Conservation (phyloP, 2,888 invertebrate species). For the Gymnocheta viridis region DNA sequence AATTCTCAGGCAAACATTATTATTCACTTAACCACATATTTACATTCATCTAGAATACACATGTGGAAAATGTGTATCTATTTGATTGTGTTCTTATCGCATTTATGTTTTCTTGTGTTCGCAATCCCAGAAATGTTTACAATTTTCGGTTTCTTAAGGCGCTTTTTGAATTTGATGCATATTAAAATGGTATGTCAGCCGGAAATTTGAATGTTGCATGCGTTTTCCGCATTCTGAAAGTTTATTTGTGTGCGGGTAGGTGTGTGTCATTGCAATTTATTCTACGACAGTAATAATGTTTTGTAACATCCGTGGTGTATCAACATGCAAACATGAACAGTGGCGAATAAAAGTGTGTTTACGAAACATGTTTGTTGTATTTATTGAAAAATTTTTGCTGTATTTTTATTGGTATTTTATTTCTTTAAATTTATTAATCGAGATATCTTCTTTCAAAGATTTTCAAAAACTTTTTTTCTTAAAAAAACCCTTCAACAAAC, state of each 20-base stretch:
- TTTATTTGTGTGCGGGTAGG: neutral
- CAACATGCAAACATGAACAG: slow-evolving; percentile 30
- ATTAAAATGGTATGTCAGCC: slow-evolving; percentile 50
- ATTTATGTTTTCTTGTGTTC: neutral
- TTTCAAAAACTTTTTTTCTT: too few relatives aligned
- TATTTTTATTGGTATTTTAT: too few relatives aligned
- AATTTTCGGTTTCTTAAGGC: slow-evolving; percentile 48
- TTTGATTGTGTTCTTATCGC: neutral
- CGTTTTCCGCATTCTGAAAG: slow-evolving; percentile 52
- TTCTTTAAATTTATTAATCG: too few relatives aligned
- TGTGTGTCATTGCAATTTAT: slow-evolving; percentile 13
- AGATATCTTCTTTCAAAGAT: too few relatives aligned
- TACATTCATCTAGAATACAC: neutral
- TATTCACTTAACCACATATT: neutral
- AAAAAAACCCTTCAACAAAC: too few relatives aligned
- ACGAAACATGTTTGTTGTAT: neutral
- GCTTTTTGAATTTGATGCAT: slow-evolving; percentile 45
- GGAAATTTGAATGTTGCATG: slow-evolving; percentile 62
- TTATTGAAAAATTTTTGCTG: too few relatives aligned
- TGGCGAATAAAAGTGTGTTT: neutral
- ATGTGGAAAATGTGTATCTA: neutral
- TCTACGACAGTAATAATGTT: slow-evolving; percentile 59
- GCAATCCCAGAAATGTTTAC: slow-evolving; percentile 34
- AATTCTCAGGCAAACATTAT: slow-evolving; percentile 17
- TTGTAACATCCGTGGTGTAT: slow-evolving; percentile 55